Base-by-base conservation (phyloP, 2,113 vertebrate species). In the Marmota flaviventris region DNA sequence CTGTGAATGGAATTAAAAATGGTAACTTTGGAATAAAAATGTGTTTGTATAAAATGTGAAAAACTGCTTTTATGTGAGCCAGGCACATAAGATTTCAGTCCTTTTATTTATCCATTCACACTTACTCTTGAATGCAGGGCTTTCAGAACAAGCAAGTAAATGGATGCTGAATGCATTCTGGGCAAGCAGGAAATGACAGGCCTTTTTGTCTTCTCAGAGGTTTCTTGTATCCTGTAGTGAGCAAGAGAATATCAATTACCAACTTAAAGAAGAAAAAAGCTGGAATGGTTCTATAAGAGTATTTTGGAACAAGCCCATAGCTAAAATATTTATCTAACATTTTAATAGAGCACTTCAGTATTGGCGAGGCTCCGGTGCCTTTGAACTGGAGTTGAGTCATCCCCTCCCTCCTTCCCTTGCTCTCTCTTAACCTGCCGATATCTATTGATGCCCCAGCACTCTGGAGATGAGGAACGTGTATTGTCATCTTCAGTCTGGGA, bases 261-360 rank as follows among this genome's bases (percentile, higher is more conserved):
- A 97, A 97, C 93, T 98, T 97, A 85, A 97, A 97, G 93, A 98
- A 98, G 95, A 95, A 97, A 96, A 79, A 65, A 0, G 27, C 89
- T 96, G 94, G 96, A 98, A 94, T 97, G 0, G 2, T 97, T 98
- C 95, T 93, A 12, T 93, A 97, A 97, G 96, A 97, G 77, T 95
- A 92, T 98, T 98, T 97, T 98, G 81, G 93, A 97, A 96, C 92
- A 98, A 94, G 81, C 95, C 92, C 69, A 93, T 78, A 67, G 95
- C 96, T 98, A 93, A 98, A 98, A 98, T 98, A 98, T 98, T 98
- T 98, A 98, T 98, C 96, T 91, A 94, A 86, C 92, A 95, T 89
- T 98, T 97, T 97, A 98, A 82, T 95, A 95, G 96, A 96, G 72
- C 81, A 81, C 96, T 98, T 98, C 93, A 97, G 93, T 97, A 97